These are phyloP conservation scores for Scylla paramamosain DNA, from an alignment of 1,140 invertebrate genomes.

Conservation along the genomic window DNA sequence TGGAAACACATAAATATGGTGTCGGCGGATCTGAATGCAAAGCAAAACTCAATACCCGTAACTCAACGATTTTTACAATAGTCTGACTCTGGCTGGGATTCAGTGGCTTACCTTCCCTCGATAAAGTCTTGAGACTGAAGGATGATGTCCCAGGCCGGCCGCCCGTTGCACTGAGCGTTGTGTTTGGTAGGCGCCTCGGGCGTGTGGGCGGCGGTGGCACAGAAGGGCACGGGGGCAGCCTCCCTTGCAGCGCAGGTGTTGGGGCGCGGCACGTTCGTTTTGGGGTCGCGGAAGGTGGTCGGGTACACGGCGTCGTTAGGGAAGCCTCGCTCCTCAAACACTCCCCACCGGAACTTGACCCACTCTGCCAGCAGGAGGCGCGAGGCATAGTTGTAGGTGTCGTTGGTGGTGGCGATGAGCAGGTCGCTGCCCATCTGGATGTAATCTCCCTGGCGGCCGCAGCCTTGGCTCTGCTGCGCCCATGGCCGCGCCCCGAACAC, in stretches of 20 bases:
- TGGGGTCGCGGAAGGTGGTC: slow-evolving; percentile 73
- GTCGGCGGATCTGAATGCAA: slow-evolving; percentile 43
- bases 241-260: slow-evolving; percentile 70
- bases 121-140: slow-evolving; percentile 75
- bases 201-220: slow-evolving; percentile 84
- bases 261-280: slow-evolving; percentile 59
- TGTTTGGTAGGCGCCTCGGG: slow-evolving; percentile 86
- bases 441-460: slow-evolving; percentile 84
- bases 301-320: slow-evolving; percentile 84
- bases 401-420: slow-evolving; percentile 80
- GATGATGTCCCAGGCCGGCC: slow-evolving; percentile 85
- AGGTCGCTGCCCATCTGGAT: slow-evolving; percentile 82
- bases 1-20: slow-evolving; percentile 52
- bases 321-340: slow-evolving; percentile 86
- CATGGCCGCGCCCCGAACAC: slow-evolving; percentile 82
- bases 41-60: slow-evolving; percentile 45
- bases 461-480: slow-evolving; percentile 84
- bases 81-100: slow-evolving; percentile 6
- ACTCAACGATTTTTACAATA: slow-evolving; percentile 45
- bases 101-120: slow-evolving; percentile 66
- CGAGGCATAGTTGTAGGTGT: slow-evolving; percentile 76
- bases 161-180: slow-evolving; percentile 84
- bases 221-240: slow-evolving; percentile 81
- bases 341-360: slow-evolving; percentile 86
- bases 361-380: slow-evolving; percentile 84